Conservation (phyloP, 2,797 vertebrate species). For the Coccyzus lansbergi region DNA sequence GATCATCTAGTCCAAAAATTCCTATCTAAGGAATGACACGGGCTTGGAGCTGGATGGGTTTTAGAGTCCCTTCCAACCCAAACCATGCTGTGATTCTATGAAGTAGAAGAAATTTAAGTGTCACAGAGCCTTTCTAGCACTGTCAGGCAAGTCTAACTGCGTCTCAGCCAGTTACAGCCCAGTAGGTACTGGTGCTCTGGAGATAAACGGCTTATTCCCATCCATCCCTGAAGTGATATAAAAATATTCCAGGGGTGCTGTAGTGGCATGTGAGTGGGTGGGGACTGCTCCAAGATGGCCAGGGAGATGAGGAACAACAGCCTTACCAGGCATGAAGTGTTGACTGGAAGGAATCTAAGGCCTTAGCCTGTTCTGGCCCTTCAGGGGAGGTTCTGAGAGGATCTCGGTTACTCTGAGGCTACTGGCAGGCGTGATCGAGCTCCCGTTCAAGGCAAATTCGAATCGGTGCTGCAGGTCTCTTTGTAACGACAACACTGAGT, state of each 20-base stretch:
- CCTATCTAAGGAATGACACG: no score
- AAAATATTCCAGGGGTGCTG: not conserved
- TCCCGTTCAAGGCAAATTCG: fast-evolving
- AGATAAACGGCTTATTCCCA: not conserved
- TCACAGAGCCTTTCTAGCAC: not conserved
- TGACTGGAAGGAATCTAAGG: not conserved
- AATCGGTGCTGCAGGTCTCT: not conserved
- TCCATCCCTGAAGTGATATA: not conserved
- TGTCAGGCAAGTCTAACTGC: not conserved
- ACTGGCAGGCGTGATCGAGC: not conserved
- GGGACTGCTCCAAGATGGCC: not conserved
- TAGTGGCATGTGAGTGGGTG: fast-evolving
- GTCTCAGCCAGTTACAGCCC: not conserved
- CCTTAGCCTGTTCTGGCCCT: not conserved
- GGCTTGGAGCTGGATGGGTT: no score
- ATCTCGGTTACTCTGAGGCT: not conserved
- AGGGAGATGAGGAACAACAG: fast-evolving
- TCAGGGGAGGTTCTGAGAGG: not conserved
- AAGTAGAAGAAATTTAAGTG: not conserved
- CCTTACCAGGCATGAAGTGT: no score
- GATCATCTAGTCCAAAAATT: no score
- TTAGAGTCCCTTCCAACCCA: no score
- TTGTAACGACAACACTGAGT: not conserved
- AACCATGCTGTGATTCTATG: no score
- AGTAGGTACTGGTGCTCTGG: not conserved